Evolutionary conservation across 2,797 vertebrate species (phyloP).

Genomic region (Silurus aristotelis): DNA sequence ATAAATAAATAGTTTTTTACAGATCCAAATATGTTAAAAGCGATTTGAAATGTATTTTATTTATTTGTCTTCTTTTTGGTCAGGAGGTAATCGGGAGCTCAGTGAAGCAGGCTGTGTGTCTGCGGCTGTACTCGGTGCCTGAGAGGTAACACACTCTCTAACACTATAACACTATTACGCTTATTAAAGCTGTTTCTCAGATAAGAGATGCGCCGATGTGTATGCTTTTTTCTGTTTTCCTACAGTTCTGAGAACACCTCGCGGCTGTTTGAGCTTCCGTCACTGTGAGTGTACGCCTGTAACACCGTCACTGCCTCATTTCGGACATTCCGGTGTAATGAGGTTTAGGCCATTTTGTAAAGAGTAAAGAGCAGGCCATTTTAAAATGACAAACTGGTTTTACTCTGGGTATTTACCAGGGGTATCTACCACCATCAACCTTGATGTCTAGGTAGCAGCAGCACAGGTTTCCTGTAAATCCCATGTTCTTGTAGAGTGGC

Average conservation of each 20-base stretch:
- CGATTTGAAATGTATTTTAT: background rate
- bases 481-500: background rate
- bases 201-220: background rate
- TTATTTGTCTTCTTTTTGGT: conserved; percentile 34
- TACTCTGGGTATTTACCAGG: background rate
- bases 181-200: background rate
- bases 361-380: too few species aligned
- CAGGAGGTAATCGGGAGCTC: conserved; percentile 94
- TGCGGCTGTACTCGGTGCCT: conserved; percentile 82
- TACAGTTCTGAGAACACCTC: conserved; percentile 82
- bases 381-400: background rate
- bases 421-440: too few species aligned
- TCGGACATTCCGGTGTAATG: background rate
- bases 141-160: conserved; percentile 75
- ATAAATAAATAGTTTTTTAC: too few species aligned
- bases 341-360: too few species aligned
- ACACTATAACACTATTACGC: background rate
- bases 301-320: background rate
- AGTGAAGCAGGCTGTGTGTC: conserved; percentile 81
- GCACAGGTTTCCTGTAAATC: too few species aligned
- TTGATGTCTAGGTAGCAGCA: too few species aligned
- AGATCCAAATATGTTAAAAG: too few species aligned
- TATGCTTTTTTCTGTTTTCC: conserved; percentile 40
- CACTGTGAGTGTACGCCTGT: conserved; percentile 80
- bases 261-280: conserved; percentile 88